Conservation (phyloP, 2,797 vertebrate genomes). For the Lithobates pipiens region DNA sequence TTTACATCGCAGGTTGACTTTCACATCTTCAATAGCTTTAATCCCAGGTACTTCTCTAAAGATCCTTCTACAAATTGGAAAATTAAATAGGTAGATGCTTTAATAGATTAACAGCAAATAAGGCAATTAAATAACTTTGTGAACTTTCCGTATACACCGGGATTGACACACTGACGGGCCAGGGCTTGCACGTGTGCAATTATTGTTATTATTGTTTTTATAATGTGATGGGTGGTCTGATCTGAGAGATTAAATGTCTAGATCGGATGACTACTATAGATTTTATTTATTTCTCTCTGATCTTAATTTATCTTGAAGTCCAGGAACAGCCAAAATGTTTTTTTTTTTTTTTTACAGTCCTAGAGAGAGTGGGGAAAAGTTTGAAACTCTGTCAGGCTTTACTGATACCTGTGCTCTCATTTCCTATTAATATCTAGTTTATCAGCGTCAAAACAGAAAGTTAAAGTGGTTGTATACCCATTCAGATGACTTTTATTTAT, state of each 20-base stretch:
- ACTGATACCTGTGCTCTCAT: too few relatives aligned
- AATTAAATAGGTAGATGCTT: slow-evolving; percentile 39
- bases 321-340: too few relatives aligned
- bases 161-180: slow-evolving; percentile 3
- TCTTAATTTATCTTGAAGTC: too few relatives aligned
- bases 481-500: too few relatives aligned
- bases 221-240: slow-evolving; percentile 41
- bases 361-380: too few relatives aligned
- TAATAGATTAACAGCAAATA: slow-evolving; percentile 33
- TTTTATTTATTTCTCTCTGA: background rate
- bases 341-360: too few relatives aligned
- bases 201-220: slow-evolving; percentile 45
- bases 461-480: too few relatives aligned
- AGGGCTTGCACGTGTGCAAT: slow-evolving; percentile 23
- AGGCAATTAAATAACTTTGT: slow-evolving; percentile 45
- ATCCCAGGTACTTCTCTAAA: slow-evolving; percentile 39
- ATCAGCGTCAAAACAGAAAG: too few relatives aligned
- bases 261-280: background rate
- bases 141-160: slow-evolving; percentile 7
- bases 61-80: slow-evolving; percentile 57
- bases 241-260: slow-evolving; percentile 23
- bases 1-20: slow-evolving; percentile 23
- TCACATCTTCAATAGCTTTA: slow-evolving; percentile 32
- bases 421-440: too few relatives aligned
- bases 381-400: too few relatives aligned